A percentile compares a stretch with the other conserved stretches of the same genome.
phyloP scores from a whole-genome alignment of 2,113 vertebrate species.

The Lycaon pictus region DNA sequence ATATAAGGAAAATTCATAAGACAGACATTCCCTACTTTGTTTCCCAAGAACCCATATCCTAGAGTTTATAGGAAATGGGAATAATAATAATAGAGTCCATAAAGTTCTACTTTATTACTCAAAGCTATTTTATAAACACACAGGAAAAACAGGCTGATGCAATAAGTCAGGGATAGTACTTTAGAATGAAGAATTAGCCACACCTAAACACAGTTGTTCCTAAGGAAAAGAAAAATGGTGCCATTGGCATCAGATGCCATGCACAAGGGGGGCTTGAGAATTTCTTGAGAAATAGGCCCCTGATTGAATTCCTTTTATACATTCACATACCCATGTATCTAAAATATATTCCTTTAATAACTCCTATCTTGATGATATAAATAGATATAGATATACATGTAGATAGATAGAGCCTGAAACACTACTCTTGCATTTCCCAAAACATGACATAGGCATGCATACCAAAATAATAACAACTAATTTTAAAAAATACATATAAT shows the following conservation, averaged over 20 bases:
- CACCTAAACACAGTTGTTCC: background rate
- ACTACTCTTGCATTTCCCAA: background rate
- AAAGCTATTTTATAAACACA: background rate
- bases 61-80: background rate
- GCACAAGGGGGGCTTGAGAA: no score
- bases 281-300: background rate
- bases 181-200: background rate
- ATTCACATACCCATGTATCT: background rate
- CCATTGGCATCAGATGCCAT: background rate
- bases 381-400: background rate
- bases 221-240: background rate
- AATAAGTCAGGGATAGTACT: background rate
- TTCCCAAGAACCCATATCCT: background rate
- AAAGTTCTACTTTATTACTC: background rate
- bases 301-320: background rate
- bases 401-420: background rate
- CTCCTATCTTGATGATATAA: background rate
- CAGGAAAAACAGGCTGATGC: background rate
- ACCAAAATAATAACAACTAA: background rate
- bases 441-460: background rate
- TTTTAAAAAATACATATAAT: background rate
- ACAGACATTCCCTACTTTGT: background rate
- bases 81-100: background rate
- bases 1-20: background rate
- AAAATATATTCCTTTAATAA: background rate